Conservation (phyloP, 1,140 invertebrate species). For the Magallana gigas region DNA sequence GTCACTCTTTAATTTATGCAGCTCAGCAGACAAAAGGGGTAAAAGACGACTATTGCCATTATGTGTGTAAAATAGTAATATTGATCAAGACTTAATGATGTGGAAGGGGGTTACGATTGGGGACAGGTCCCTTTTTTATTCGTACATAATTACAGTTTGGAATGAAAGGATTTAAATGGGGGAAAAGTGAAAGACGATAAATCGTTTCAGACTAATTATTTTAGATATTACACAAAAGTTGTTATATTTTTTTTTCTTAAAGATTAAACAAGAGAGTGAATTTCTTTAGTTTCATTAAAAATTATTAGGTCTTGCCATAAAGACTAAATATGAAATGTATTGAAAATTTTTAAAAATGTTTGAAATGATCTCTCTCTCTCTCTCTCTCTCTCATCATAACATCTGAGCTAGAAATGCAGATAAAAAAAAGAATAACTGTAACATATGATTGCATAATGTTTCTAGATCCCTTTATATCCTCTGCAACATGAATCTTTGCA, state of each 20-base stretch:
- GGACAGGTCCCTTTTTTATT: constrained; percentile 8
- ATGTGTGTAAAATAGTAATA: constrained; percentile 37
- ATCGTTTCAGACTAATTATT: no score
- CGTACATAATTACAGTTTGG: constrained; percentile 23
- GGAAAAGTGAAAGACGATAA: not conserved
- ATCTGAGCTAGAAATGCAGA: constrained; percentile 3
- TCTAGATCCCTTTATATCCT: not conserved
- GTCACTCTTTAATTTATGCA: constrained; percentile 41
- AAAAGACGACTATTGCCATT: constrained; percentile 21
- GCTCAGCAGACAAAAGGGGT: constrained; percentile 28
- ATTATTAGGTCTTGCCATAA: no score
- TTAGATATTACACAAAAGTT: no score
- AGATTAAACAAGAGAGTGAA: no score
- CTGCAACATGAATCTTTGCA: constrained; percentile 35
- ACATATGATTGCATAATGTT: constrained; percentile 36
- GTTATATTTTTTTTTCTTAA: no score
- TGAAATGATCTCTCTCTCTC: no score
- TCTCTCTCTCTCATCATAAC: not conserved
- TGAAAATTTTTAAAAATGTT: no score
- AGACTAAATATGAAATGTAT: no score
- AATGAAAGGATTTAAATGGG: not conserved
- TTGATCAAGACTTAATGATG: constrained; percentile 36
- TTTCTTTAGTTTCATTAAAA: no score
- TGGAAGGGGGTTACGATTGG: constrained; percentile 31
- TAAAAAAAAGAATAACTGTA: constrained; percentile 11